phyloP scores from a whole-genome alignment of 2,797 vertebrate genomes.

The Coranthus polyacanthus region DNA sequence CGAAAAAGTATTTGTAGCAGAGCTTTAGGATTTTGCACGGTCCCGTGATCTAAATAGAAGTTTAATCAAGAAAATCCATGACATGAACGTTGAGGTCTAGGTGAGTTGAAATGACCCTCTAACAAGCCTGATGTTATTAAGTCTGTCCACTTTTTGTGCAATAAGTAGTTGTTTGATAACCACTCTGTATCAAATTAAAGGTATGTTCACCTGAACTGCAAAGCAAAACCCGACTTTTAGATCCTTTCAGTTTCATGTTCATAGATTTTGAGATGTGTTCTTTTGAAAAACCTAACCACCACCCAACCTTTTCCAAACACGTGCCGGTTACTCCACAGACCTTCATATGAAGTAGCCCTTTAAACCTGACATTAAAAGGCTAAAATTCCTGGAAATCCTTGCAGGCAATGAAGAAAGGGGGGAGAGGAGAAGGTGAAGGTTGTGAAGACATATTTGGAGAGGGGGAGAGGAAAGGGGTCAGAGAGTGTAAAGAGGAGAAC shows the following conservation, averaged over 20 bases:
- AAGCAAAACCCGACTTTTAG: no score
- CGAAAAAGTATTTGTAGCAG: no score
- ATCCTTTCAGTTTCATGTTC: conserved; percentile 42
- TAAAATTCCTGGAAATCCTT: neutral
- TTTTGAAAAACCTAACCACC: neutral
- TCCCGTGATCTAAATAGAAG: no score
- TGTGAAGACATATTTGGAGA: neutral
- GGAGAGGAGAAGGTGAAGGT: neutral
- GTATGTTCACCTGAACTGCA: no score
- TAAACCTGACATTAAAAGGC: neutral
- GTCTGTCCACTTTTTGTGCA: no score
- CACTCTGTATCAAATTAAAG: neutral
- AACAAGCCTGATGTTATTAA: no score
- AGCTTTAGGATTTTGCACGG: no score
- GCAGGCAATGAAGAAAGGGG: neutral
- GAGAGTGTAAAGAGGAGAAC: neutral
- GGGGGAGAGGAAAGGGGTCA: neutral
- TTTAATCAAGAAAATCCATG: no score
- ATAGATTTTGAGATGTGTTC: conserved; percentile 24
- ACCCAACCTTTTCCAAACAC: neutral
- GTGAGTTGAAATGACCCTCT: no score
- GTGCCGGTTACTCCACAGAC: neutral
- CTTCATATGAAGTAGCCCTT: neutral
- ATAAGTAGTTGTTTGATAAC: no score
- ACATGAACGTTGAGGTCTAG: no score